Evolutionary conservation across 2,888 invertebrate species (phyloP).

Genomic region (Cantharis rustica): DNA sequence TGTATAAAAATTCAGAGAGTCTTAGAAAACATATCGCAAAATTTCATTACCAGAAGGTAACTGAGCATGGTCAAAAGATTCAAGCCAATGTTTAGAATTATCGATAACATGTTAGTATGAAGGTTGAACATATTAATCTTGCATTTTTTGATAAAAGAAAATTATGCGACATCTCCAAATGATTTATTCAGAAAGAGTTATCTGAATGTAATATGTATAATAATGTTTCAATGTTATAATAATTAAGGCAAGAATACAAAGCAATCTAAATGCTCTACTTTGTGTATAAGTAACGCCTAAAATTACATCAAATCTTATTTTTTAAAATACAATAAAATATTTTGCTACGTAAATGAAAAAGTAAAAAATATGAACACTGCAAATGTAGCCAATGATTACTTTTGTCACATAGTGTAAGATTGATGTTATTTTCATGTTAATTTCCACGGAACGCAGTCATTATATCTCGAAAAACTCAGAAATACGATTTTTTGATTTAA

Average conservation of each 20-base stretch:
- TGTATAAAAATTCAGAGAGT: constrained; percentile 58
- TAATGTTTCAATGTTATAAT: neutral
- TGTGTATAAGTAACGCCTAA: neutral
- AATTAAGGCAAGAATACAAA: too few relatives aligned
- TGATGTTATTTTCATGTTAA: neutral
- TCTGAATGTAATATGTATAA: neutral
- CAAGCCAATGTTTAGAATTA: constrained; percentile 17
- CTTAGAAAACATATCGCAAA: constrained; percentile 57
- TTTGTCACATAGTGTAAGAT: neutral
- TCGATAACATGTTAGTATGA: neutral
- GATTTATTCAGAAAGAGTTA: neutral
- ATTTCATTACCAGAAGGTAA: constrained; percentile 48
- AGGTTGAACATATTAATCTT: neutral
- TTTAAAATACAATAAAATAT: too few relatives aligned
- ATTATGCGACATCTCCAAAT: neutral
- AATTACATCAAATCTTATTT: neutral
- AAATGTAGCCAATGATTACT: neutral
- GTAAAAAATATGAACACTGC: neutral
- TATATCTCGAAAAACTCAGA: too few relatives aligned
- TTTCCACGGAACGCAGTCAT: too few relatives aligned
- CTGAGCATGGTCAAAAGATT: constrained; percentile 21
- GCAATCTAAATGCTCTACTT: neutral
- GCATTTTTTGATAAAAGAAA: neutral
- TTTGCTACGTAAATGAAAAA: too few relatives aligned
- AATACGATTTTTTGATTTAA: too few relatives aligned